Conservation (phyloP, 2,888 invertebrate species). For the Macaria notata region DNA sequence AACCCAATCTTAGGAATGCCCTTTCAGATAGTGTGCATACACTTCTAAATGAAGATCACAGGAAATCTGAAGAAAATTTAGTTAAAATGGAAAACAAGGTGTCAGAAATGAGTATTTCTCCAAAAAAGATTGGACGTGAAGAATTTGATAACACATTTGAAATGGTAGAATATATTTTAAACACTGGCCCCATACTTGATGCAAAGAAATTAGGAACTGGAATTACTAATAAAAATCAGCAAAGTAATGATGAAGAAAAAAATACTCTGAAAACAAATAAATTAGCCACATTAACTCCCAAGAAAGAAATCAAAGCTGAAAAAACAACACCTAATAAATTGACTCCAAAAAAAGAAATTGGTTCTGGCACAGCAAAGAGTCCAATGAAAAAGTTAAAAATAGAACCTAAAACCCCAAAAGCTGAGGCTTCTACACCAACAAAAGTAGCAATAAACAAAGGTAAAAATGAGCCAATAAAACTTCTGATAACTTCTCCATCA, state of each 20-base stretch:
- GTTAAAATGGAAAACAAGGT: conserved; percentile 45
- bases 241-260: background rate
- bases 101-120: conserved; percentile 32
- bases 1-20: conserved; percentile 49
- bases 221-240: conserved; percentile 9
- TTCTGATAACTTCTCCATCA: too few species aligned
- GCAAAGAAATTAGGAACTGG: conserved; percentile 6
- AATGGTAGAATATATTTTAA: conserved; percentile 57
- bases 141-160: conserved; percentile 59
- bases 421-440: too few species aligned
- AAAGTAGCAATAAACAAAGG: too few species aligned
- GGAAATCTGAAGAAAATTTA: conserved; percentile 56
- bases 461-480: too few species aligned
- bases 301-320: conserved; percentile 4
- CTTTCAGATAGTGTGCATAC: conserved; percentile 15
- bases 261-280: background rate
- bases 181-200: conserved; percentile 41
- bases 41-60: conserved; percentile 33
- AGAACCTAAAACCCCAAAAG: conserved; percentile 1
- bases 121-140: conserved; percentile 34
- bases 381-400: conserved; percentile 4
- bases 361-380: background rate
- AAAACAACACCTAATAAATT: background rate
- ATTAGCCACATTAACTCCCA: background rate
- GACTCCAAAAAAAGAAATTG: conserved; percentile 1